These are phyloP conservation scores for Hemichromis elongatus DNA, from an alignment of 2,113 vertebrate species.

Conservation along the genomic window DNA sequence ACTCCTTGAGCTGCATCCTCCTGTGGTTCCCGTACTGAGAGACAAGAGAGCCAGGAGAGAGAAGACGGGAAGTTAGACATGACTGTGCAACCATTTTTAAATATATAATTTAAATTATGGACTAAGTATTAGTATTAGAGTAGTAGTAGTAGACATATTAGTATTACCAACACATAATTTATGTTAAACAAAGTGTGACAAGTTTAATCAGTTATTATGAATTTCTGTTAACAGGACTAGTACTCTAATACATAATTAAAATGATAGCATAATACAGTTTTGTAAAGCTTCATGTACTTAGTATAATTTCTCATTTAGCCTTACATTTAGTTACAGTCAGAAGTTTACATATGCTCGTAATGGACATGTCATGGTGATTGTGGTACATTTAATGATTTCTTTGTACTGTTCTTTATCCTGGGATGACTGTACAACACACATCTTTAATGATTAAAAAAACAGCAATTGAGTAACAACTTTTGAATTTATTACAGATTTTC, in stretches of 20 bases:
- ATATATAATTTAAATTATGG: not conserved
- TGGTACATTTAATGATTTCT: not conserved
- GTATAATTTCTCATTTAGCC: not conserved
- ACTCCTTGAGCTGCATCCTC: not conserved
- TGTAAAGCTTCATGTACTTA: not conserved
- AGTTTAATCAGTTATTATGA: not conserved
- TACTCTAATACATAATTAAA: not conserved
- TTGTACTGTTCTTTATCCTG: not conserved
- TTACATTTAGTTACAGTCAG: not conserved
- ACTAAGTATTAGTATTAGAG: not conserved
- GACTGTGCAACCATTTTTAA: not conserved
- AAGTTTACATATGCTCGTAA: accelerated
- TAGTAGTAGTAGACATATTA: no score
- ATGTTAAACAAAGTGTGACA: not conserved
- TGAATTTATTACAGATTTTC: not conserved
- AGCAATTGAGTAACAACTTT: not conserved
- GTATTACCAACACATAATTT: not conserved
- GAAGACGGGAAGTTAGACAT: not conserved
- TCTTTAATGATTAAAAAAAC: not conserved
- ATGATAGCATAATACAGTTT: not conserved
- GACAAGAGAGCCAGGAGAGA: accelerated
- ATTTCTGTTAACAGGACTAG: not conserved
- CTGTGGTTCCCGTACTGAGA: not conserved
- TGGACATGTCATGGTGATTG: no score
- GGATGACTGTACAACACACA: not conserved